A percentile compares a stretch with the other conserved stretches of the same genome.
These are phyloP conservation scores for Scylla paramamosain DNA, from an alignment of 1,140 invertebrate genomes.

Conservation along the genomic window DNA sequence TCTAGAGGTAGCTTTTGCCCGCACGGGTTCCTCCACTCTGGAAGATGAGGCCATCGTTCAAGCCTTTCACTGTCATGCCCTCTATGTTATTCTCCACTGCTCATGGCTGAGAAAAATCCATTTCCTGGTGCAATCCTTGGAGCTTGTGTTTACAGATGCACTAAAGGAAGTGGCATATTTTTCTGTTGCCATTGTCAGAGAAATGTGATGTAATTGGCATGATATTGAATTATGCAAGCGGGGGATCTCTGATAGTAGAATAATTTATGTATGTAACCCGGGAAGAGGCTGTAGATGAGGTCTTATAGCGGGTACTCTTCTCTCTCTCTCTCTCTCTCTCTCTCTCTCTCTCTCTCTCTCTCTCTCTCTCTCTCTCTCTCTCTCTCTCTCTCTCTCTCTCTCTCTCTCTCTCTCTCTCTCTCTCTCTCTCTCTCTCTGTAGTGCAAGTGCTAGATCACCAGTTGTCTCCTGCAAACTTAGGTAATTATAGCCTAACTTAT, in stretches of 20 bases:
- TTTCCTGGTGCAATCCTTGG: background rate
- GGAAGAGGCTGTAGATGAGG: conserved; percentile 10
- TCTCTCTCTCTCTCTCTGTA: conserved; percentile 28
- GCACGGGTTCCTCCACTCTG: conserved; percentile 25
- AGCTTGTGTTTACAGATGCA: background rate
- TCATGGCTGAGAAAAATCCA: background rate
- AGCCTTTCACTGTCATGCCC: background rate
- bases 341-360: background rate
- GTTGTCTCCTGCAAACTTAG: conserved; percentile 8
- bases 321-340: background rate
- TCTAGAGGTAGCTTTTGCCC: conserved; percentile 42
- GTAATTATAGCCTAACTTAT: conserved; percentile 19
- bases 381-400: background rate
- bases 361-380: conserved; percentile 36
- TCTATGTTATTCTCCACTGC: background rate
- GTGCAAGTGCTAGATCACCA: conserved; percentile 21
- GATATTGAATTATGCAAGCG: conserved; percentile 10
- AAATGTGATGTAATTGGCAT: background rate
- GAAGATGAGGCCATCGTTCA: background rate
- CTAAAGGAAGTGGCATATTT: background rate
- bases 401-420: conserved; percentile 28
- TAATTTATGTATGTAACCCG: conserved; percentile 31
- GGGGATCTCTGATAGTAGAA: background rate
- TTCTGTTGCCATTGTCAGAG: background rate
- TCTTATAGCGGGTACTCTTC: conserved; percentile 9